A percentile compares a stretch with the other conserved stretches of the same genome.
These are phyloP conservation scores for Ectropis crepuscularia DNA, from an alignment of 2,888 invertebrate genomes.

Conservation along the genomic window DNA sequence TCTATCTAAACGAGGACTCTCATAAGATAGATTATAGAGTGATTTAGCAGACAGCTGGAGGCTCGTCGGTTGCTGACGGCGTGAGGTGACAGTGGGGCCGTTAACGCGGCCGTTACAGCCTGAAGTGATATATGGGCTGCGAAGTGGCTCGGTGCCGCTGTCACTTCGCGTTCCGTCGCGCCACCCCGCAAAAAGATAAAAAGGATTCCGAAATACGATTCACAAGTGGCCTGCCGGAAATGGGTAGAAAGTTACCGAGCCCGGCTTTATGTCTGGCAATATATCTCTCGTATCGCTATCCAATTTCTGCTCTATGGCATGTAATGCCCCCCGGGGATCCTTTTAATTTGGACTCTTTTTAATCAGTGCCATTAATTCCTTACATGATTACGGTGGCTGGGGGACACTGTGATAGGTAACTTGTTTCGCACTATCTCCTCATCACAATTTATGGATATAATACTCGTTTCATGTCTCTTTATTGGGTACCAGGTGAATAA, in stretches of 20 bases:
- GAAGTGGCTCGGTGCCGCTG: conserved; percentile 81
- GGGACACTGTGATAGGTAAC: conserved; percentile 37
- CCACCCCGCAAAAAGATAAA: conserved; percentile 80
- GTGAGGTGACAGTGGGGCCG: conserved; percentile 77
- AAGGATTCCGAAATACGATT: conserved; percentile 82
- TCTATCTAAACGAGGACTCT: conserved; percentile 38
- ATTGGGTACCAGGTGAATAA: conserved; percentile 1
- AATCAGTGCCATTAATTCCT: conserved; percentile 70
- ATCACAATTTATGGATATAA: conserved; percentile 33
- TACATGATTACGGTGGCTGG: conserved; percentile 50
- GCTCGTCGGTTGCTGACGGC: conserved; percentile 61
- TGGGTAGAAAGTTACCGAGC: conserved; percentile 80
- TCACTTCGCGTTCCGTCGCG: conserved; percentile 76
- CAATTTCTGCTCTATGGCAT: conserved; percentile 82
- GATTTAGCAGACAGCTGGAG: conserved; percentile 56
- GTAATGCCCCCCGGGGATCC: conserved; percentile 75
- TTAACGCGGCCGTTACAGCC: conserved; percentile 77
- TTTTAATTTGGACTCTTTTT: conserved; percentile 77
- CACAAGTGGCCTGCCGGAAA: conserved; percentile 82
- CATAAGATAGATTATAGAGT: conserved; percentile 54
- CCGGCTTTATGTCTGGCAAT: conserved; percentile 80
- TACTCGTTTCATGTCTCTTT: neutral
- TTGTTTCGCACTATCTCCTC: conserved; percentile 38
- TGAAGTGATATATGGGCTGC: conserved; percentile 82
- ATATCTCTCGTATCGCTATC: conserved; percentile 82